Evolutionary conservation across 2,113 vertebrate genomes (phyloP).

Genomic region (Plecturocebus donacophilus): DNA sequence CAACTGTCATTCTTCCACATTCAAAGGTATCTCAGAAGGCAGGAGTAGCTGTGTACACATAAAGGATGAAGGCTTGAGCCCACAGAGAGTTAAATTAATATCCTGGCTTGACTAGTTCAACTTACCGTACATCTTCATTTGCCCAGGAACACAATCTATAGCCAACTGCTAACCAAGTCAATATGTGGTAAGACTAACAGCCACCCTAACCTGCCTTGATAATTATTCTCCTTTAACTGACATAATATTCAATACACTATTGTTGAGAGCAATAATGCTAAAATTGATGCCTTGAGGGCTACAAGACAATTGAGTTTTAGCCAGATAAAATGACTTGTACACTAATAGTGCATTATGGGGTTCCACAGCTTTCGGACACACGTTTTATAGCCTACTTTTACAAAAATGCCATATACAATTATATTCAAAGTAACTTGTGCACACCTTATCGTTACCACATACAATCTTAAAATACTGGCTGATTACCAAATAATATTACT

Average conservation of each 20-base stretch:
- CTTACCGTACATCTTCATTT: slow-evolving; percentile 75
- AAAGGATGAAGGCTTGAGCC: slow-evolving; percentile 30
- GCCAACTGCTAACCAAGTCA: slow-evolving; percentile 80
- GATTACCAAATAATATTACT: neutral
- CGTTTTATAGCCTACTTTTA: slow-evolving; percentile 59
- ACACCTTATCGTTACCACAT: slow-evolving; percentile 67
- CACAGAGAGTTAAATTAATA: slow-evolving; percentile 75
- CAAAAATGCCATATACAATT: slow-evolving; percentile 62
- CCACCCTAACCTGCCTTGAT: slow-evolving; percentile 79
- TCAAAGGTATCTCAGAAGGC: slow-evolving; percentile 36
- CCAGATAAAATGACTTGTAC: slow-evolving; percentile 85
- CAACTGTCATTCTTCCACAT: neutral
- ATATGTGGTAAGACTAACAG: slow-evolving; percentile 81
- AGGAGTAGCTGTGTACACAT: neutral
- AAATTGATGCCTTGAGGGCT: slow-evolving; percentile 86
- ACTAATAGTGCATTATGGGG: slow-evolving; percentile 84
- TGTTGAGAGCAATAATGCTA: slow-evolving; percentile 80
- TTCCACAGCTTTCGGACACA: slow-evolving; percentile 70
- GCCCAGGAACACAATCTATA: slow-evolving; percentile 76
- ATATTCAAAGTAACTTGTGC: slow-evolving; percentile 64
- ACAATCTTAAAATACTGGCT: slow-evolving; percentile 69
- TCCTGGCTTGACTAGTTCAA: slow-evolving; percentile 76
- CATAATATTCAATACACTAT: slow-evolving; percentile 84
- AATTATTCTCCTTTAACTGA: slow-evolving; percentile 84
- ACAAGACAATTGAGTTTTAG: slow-evolving; percentile 87